Percentiles rank a stretch among this genome's conserved stretches.
Conservation (phyloP, 2,888 invertebrate genomes). For the Lepas anatifera region DNA sequence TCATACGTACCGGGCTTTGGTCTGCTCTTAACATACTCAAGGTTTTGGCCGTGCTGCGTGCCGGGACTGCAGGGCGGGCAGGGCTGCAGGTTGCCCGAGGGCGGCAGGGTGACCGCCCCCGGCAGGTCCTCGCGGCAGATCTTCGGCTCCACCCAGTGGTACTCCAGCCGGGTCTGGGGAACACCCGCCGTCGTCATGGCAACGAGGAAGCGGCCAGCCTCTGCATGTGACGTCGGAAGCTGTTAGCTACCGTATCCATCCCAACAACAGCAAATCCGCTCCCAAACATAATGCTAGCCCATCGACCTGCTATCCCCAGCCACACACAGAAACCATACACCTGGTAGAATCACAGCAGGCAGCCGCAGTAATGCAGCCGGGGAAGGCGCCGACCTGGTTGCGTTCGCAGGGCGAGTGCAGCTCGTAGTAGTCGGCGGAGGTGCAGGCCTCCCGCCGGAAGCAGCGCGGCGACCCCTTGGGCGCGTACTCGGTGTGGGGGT, state of each 20-base stretch:
- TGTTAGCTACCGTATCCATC: too few relatives aligned
- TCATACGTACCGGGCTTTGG: too few relatives aligned
- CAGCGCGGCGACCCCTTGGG: constrained; percentile 38
- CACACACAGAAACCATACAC: too few relatives aligned
- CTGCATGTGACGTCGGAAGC: too few relatives aligned
- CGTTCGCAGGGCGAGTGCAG: constrained; percentile 38
- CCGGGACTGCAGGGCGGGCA: constrained; percentile 45
- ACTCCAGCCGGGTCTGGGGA: constrained; percentile 36
- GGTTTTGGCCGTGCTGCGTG: constrained; percentile 35
- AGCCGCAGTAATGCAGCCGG: too few relatives aligned
- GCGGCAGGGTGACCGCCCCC: constrained; percentile 35
- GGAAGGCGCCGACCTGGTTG: too few relatives aligned
- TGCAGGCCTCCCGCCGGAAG: constrained; percentile 38
- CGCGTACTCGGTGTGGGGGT: constrained; percentile 34
- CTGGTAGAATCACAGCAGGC: too few relatives aligned
- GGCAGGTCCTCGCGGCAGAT: constrained; percentile 39
- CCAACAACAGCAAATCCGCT: too few relatives aligned
- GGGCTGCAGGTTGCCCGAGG: constrained; percentile 29
- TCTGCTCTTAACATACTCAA: too few relatives aligned
- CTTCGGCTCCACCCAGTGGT: constrained; percentile 42
- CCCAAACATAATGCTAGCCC: too few relatives aligned
- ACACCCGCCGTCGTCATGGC: neutral
- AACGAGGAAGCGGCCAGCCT: neutral
- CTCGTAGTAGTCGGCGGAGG: constrained; percentile 39
- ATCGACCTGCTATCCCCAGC: too few relatives aligned